Base-by-base conservation (phyloP, 2,888 invertebrate species). In the Yponomeuta plumbellus region DNA sequence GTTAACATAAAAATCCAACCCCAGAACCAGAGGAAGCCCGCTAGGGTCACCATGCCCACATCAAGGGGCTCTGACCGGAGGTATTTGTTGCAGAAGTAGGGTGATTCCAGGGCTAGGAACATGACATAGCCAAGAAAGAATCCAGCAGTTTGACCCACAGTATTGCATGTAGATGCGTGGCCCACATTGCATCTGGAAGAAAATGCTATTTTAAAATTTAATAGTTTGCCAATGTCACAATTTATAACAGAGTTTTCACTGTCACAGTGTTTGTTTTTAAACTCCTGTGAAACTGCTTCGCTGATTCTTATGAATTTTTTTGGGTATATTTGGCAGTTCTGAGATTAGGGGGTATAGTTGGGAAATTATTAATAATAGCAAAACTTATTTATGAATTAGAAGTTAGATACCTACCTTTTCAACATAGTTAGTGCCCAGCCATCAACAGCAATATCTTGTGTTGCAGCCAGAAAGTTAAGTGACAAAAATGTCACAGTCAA, bases 401-500 rank as follows among this genome's bases (percentile, higher is more conserved):
- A 44, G 44, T 44, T 44, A 26, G 26, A 59, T 61, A 97, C 94
- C 97, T 61, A 97, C 94, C 97, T 96, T 78, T 97, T 97, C 1
- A 99, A 91, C 98, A 99, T 99, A 0, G 99, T 99, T 13, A 99
- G 91, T 0, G 99, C 99, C 99, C 99, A 99, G 23, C 99, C 99
- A 91, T 99, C 99, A 0, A 99, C 99, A 20, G 98, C 99, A 77
- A 99, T 99, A 84, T 99, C 99, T 91, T 99, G 99, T 1, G 99
- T 99, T 2, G 99, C 99, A 6, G 99, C 99, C 75, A 99, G 91
- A 78, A 99, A 98, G 80, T 99, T 99, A 3, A 99, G 91, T 67
- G 94, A 91, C 81, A 99, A 96, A 88, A 99, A 99, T 68, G 97
- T 92, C 17, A 93, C 78, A 0, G 99, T 99, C 34, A 99, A 91